Conservation (phyloP, 53 echinoderm and acorn worm species). For the Mesocentrotus franciscanus region DNA sequence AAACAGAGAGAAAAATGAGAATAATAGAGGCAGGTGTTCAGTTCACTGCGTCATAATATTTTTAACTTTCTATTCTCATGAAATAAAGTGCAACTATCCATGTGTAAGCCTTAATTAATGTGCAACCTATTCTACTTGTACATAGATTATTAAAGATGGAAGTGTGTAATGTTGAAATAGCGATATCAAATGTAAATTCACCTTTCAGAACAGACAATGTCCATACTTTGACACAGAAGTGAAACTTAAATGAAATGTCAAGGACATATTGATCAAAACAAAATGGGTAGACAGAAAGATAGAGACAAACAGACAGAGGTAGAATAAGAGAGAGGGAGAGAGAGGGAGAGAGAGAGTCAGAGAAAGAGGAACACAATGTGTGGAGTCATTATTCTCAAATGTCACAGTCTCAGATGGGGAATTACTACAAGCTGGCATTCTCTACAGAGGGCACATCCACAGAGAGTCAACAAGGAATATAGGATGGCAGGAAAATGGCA, state of each 20-base stretch:
- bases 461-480: not conserved
- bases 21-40: not conserved
- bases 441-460: not conserved
- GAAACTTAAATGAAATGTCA: not conserved
- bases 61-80: too few species aligned
- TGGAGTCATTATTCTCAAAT: slow-evolving; percentile 32
- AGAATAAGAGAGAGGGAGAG: not conserved
- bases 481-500: not conserved
- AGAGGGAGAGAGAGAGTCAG: not conserved
- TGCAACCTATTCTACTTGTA: not conserved
- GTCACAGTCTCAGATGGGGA: not conserved
- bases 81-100: not conserved
- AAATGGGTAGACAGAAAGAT: not conserved
- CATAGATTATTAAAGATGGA: not conserved
- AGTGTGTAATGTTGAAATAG: too few species aligned
- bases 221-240: not conserved
- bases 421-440: slow-evolving; percentile 18
- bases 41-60: not conserved
- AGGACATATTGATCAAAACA: not conserved
- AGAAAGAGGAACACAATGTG: slow-evolving; percentile 19
- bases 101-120: not conserved
- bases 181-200: not conserved
- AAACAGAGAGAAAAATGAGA: not conserved
- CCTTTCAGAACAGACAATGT: not conserved
- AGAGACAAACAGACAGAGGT: not conserved